Evolutionary conservation across 1,140 invertebrate genomes (phyloP).

Genomic region (Drosophila lini): DNA sequence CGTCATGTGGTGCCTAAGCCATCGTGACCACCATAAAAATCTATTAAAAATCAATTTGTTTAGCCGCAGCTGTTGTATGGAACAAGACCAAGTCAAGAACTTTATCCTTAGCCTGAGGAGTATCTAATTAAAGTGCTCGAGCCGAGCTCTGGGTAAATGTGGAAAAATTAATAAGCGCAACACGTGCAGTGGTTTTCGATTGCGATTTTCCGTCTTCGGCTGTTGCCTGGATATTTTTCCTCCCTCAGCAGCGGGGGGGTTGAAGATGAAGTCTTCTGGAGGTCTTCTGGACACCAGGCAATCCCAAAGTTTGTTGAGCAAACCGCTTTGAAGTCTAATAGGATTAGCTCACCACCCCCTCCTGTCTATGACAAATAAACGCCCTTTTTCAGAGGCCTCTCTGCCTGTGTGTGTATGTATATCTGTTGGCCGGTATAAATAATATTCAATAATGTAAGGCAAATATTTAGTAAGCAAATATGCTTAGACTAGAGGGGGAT

Average conservation of each 20-base stretch:
- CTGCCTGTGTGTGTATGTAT: slow-evolving; percentile 10
- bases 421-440: slow-evolving; percentile 43
- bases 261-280: not conserved
- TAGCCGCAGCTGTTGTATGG: slow-evolving; percentile 30
- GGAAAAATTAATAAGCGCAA: slow-evolving; percentile 76
- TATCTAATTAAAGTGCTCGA: slow-evolving; percentile 63
- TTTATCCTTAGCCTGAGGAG: slow-evolving; percentile 19
- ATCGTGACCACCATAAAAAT: slow-evolving; percentile 30
- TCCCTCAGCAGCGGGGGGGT: not conserved
- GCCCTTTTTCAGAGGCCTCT: slow-evolving; percentile 6
- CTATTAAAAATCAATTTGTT: slow-evolving; percentile 73
- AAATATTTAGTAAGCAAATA: slow-evolving; percentile 65
- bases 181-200: slow-evolving; percentile 67
- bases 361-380: slow-evolving; percentile 61
- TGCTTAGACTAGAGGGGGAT: slow-evolving; percentile 31
- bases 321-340: slow-evolving; percentile 82
- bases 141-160: slow-evolving; percentile 30
- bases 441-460: slow-evolving; percentile 69
- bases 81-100: slow-evolving; percentile 20
- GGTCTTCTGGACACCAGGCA: slow-evolving; percentile 47
- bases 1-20: slow-evolving; percentile 12
- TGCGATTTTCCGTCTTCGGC: slow-evolving; percentile 16
- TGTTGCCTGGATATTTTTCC: slow-evolving; percentile 28
- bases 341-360: slow-evolving; percentile 55
- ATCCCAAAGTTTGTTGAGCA: slow-evolving; percentile 71